Base-by-base conservation (phyloP, 2,888 invertebrate species). In the Drosophila mettleri region DNA sequence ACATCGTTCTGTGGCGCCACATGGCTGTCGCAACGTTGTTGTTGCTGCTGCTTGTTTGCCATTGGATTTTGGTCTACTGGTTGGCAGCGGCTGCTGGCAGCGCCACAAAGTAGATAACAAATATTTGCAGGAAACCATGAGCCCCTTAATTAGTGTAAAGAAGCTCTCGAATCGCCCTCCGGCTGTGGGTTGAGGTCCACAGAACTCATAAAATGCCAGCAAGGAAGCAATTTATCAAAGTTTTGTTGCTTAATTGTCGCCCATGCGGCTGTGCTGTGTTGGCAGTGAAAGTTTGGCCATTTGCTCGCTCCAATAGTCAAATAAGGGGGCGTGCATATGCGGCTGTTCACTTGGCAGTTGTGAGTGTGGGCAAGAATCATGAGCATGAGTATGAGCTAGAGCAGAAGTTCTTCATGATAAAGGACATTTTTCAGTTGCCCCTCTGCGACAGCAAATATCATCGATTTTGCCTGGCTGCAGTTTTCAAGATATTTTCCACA, bases 221-320 rank as follows among this genome's bases (percentile, higher is more conserved):
- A 80, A 82, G 90, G 89, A 90, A 90, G 84, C 77, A 84, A 86
- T 90, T 89, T 88, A 88, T 89, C 90, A 89, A 89, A 86, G 85
- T 88, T 84, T 83, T 89, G 81, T 80, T 80, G 85, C 84, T 89
- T 90, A 88, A 86, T 86, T 89, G 86, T 89, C 85, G 88, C 86
- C 78, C 78, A 81, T 86, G 75, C 68, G 77, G 75, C 78, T 77
- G 80, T 86, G 75, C 68, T 75, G 75, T 75, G 80, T 75, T 74
- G 60, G 69, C 66, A 76, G 69, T 86, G 72, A 82, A 85, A 82
- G 71, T 78, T 79, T 62, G 66, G 53, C 66, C 59, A 45, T 29
- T 46, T 65, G 60, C 49, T 59, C 18, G 20, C 29, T 51, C 57
- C 43, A 38, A 45, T 27, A 46, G 22, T 16, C 45, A 76, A 55